Percentiles rank a stretch among this genome's conserved stretches.
These are phyloP conservation scores for Maniola hyperantus DNA, from an alignment of 2,888 invertebrate species.

Conservation along the genomic window DNA sequence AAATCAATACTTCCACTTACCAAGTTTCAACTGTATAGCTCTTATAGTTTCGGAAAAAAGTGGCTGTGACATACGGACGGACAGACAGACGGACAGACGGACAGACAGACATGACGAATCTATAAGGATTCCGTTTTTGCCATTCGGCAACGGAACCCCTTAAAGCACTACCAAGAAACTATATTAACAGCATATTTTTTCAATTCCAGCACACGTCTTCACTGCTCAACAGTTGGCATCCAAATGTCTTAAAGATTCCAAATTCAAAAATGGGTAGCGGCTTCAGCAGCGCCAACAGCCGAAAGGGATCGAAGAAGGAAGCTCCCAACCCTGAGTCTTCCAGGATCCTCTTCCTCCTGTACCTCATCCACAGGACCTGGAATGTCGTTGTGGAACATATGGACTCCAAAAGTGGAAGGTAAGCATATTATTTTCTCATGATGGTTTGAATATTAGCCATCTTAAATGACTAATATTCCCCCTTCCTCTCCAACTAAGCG, in stretches of 20 bases:
- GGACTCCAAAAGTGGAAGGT: constrained; percentile 81
- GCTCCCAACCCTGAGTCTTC: constrained; percentile 80
- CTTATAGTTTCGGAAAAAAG: no score
- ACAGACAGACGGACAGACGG: no score
- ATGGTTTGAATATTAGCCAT: no score
- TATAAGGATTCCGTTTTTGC: no score
- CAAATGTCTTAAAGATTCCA: constrained; percentile 47
- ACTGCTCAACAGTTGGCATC: constrained; percentile 29
- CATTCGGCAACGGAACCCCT: no score
- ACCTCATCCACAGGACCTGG: constrained; percentile 88
- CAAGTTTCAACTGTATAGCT: no score
- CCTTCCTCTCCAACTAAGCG: no score
- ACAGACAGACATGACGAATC: no score
- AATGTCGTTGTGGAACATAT: constrained; percentile 85
- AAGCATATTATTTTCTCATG: constrained; percentile 10
- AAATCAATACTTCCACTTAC: no score
- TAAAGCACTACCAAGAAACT: no score
- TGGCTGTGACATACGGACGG: no score
- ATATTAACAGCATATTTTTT: constrained; percentile 21
- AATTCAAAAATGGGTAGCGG: constrained; percentile 63
- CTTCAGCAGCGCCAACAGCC: constrained; percentile 59
- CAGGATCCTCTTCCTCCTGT: constrained; percentile 84
- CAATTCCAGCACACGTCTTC: constrained; percentile 45
- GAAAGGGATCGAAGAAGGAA: constrained; percentile 57
- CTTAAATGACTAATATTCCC: no score